Percentiles rank a stretch among this genome's conserved stretches.
phyloP scores from a whole-genome alignment of 2,797 vertebrate genomes.

The Coendou prehensilis region DNA sequence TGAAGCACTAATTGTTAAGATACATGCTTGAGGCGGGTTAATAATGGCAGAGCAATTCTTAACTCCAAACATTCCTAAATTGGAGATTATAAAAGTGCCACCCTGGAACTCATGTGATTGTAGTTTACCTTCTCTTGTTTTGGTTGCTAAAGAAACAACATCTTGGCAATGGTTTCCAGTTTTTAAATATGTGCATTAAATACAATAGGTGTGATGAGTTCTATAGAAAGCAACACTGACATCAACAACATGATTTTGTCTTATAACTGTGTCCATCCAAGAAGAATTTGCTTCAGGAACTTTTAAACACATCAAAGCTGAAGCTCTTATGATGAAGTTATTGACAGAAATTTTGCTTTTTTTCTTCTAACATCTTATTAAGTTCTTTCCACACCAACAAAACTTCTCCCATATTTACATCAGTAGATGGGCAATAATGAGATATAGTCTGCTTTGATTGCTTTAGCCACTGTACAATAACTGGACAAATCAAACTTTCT shows the following conservation, averaged over 20 bases:
- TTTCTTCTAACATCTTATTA: slow-evolving; percentile 95
- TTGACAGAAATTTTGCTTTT: slow-evolving; percentile 98
- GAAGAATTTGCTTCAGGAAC: slow-evolving; percentile 99
- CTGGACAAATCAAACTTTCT: slow-evolving; percentile 95
- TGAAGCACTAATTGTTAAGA: slow-evolving; percentile 96
- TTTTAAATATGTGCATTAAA: slow-evolving; percentile 97
- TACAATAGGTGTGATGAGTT: slow-evolving; percentile 98
- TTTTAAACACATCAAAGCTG: slow-evolving; percentile 96
- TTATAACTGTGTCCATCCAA: slow-evolving; percentile 98
- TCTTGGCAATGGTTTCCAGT: slow-evolving; percentile 95
- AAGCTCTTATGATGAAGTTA: slow-evolving; percentile 98
- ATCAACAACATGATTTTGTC: slow-evolving; percentile 98
- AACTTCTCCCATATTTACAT: slow-evolving; percentile 97
- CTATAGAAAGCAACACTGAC: slow-evolving; percentile 94
- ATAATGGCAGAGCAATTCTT: slow-evolving; percentile 99
- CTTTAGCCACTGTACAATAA: slow-evolving; percentile 98
- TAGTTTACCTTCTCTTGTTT: slow-evolving; percentile 96
- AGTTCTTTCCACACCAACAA: slow-evolving; percentile 96
- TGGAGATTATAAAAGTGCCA: slow-evolving; percentile 98
- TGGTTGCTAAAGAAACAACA: slow-evolving; percentile 92
- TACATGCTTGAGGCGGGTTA: slow-evolving; percentile 98
- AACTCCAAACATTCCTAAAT: slow-evolving; percentile 98
- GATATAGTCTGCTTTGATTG: slow-evolving; percentile 99
- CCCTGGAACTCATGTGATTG: slow-evolving; percentile 99
- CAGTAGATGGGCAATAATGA: slow-evolving; percentile 98